These are phyloP conservation scores for Pseudomyrmex flavicornis DNA, from an alignment of 1,140 invertebrate species.

Conservation along the genomic window DNA sequence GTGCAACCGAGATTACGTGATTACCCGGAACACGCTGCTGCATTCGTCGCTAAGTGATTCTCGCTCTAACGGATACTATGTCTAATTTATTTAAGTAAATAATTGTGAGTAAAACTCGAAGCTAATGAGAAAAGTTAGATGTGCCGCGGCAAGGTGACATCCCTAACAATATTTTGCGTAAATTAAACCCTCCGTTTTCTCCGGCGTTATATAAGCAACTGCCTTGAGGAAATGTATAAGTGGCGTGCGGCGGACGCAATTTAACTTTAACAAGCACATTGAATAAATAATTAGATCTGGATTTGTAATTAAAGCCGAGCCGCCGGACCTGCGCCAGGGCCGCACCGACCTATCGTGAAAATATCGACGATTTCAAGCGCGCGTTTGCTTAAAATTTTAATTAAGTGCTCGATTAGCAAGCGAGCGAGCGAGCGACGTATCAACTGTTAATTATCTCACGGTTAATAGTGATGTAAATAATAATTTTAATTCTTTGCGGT, in stretches of 20 bases:
- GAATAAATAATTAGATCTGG: conserved; percentile 62
- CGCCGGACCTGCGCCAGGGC: background rate
- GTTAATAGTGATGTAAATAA: conserved; percentile 33
- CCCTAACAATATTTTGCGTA: conserved; percentile 64
- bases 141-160: conserved; percentile 36
- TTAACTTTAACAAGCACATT: conserved; percentile 68
- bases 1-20: conserved; percentile 7
- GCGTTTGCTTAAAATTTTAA: conserved; percentile 54
- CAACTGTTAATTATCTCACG: conserved; percentile 52
- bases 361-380: conserved; percentile 24
- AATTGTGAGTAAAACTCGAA: conserved; percentile 54
- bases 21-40: background rate
- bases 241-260: conserved; percentile 48
- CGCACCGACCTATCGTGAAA: background rate
- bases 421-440: background rate
- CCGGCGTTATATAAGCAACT: conserved; percentile 4
- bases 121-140: conserved; percentile 71
- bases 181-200: conserved; percentile 60
- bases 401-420: conserved; percentile 42
- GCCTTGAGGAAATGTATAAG: conserved; percentile 38
- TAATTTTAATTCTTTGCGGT: conserved; percentile 15
- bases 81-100: conserved; percentile 55
- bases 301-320: conserved; percentile 53
- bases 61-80: conserved; percentile 26
- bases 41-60: background rate